A percentile compares a stretch with the other conserved stretches of the same genome.
Conservation (phyloP, 1,140 invertebrate species). For the Metaphire vulgaris region DNA sequence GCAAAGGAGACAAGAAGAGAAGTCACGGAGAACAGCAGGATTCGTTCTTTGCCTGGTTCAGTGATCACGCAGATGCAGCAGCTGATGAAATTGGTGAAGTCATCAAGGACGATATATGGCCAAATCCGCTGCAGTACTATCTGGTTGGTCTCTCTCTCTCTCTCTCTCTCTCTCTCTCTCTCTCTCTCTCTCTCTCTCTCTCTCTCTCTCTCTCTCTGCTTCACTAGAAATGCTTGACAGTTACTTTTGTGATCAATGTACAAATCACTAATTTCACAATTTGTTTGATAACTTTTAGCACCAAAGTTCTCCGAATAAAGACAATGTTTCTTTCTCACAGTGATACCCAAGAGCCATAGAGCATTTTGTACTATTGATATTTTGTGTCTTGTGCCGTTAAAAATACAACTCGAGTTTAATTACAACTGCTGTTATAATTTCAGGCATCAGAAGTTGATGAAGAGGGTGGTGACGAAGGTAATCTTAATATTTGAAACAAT, state of each 20-base stretch:
- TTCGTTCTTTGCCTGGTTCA: slow-evolving; percentile 52
- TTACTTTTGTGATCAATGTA: background rate
- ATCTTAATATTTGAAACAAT: too few relatives aligned
- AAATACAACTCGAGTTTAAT: too few relatives aligned
- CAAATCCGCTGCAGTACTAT: slow-evolving; percentile 84
- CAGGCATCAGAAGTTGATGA: slow-evolving; percentile 24
- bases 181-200: too few relatives aligned
- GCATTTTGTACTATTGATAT: too few relatives aligned
- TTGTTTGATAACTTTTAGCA: background rate
- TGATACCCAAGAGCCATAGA: too few relatives aligned
- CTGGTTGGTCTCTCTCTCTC: slow-evolving; percentile 52
- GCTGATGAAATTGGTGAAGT: slow-evolving; percentile 54
- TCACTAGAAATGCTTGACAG: too few relatives aligned
- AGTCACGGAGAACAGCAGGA: slow-evolving; percentile 37
- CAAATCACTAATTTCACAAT: background rate
- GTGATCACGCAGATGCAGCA: slow-evolving; percentile 49
- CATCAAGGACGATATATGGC: slow-evolving; percentile 83
- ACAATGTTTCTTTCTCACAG: background rate
- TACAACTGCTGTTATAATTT: background rate
- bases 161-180: too few relatives aligned
- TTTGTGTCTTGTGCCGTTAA: too few relatives aligned
- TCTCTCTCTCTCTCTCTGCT: too few relatives aligned
- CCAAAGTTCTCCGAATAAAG: background rate
- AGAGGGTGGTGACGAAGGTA: slow-evolving; percentile 8
- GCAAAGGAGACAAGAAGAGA: background rate